A percentile compares a stretch with the other conserved stretches of the same genome.
Conservation (phyloP, 2,888 invertebrate species). For the Cerastoderma edule region DNA sequence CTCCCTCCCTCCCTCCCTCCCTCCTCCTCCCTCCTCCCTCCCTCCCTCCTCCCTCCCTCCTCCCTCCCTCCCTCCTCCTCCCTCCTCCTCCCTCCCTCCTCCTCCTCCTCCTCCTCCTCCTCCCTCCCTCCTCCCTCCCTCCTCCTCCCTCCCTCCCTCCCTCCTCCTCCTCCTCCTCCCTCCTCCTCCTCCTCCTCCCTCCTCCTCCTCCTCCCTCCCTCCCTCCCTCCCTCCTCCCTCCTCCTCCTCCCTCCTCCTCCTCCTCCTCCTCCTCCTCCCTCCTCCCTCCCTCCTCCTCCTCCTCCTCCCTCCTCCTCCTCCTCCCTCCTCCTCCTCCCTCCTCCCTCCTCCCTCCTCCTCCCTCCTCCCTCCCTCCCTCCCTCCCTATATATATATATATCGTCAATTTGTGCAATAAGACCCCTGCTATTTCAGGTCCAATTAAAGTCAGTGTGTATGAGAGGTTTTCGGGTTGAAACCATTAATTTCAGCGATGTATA, state of each 20-base stretch:
- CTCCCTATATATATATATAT: no score
- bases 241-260: not conserved
- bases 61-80: not conserved
- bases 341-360: not conserved
- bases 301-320: not conserved
- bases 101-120: not conserved
- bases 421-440: no score
- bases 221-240: not conserved
- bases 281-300: not conserved
- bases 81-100: not conserved
- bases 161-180: not conserved
- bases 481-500: no score
- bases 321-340: not conserved
- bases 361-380: no score
- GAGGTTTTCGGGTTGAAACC: no score
- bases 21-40: not conserved
- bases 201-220: not conserved
- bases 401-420: no score
- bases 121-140: not conserved
- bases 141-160: not conserved
- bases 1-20: not conserved
- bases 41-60: not conserved
- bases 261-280: not conserved
- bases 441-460: no score
- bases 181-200: not conserved